A percentile compares a stretch with the other conserved stretches of the same genome.
Evolutionary conservation across 2,113 vertebrate species (phyloP).

Genomic region (Barnardius zonarius): DNA sequence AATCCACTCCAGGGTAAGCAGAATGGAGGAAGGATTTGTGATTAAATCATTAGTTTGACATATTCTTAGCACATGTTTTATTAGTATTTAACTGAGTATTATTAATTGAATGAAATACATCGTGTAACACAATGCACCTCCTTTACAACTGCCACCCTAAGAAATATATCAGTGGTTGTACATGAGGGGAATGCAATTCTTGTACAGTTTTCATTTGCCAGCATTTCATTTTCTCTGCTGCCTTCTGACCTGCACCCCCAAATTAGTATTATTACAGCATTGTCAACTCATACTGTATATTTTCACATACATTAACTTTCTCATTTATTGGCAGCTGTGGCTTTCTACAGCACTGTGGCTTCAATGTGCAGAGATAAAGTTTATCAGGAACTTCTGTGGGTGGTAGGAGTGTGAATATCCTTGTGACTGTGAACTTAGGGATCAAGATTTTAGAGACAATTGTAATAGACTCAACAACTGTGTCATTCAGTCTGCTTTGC

Average conservation of each 20-base stretch:
- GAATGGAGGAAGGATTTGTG: background rate
- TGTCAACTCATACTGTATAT: background rate
- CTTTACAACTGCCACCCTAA: background rate
- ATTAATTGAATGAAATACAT: background rate
- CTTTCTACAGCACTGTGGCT: background rate
- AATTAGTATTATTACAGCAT: background rate
- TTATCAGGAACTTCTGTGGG: background rate
- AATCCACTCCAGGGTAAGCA: background rate
- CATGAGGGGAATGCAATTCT: background rate
- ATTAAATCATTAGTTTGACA: background rate
- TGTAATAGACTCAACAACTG: background rate
- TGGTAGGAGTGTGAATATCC: background rate
- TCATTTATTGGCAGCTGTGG: background rate
- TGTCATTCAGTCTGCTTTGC: background rate
- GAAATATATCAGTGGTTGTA: background rate
- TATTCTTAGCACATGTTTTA: background rate
- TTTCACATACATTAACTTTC: background rate
- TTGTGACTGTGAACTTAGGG: background rate
- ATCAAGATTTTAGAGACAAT: background rate
- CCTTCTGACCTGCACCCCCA: background rate
- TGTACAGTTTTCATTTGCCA: background rate
- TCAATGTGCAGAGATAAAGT: background rate
- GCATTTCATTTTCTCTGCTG: background rate
- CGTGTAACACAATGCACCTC: slow-evolving; percentile 4
- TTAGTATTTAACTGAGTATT: slow-evolving; percentile 4